A percentile compares a stretch with the other conserved stretches of the same genome.
phyloP scores from a whole-genome alignment of 2,797 vertebrate genomes.

The Halcyon smyrnensis region DNA sequence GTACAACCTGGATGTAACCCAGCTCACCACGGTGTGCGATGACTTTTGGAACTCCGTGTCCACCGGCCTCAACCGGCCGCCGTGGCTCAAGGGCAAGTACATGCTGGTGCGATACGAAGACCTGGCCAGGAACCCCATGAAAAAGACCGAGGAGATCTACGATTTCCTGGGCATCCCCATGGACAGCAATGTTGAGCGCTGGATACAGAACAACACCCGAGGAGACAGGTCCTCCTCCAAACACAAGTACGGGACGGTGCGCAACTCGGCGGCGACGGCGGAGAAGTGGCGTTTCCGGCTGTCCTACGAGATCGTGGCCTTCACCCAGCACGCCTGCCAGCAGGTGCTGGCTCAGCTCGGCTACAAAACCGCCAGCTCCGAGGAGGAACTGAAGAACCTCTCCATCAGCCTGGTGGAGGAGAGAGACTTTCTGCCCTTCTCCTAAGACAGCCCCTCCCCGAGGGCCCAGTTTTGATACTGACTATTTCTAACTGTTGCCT shows the following conservation, averaged over 20 bases:
- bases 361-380: constrained; percentile 86
- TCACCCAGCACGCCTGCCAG: constrained; percentile 90
- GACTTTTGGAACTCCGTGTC: constrained; percentile 93
- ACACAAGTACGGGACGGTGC: constrained; percentile 92
- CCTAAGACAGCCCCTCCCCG: constrained; percentile 80
- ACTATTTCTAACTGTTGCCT: constrained; percentile 91
- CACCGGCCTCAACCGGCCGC: constrained; percentile 86
- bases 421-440: constrained; percentile 91
- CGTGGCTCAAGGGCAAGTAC: constrained; percentile 94
- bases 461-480: constrained; percentile 82
- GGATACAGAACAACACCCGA: constrained; percentile 93
- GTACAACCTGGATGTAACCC: constrained; percentile 89
- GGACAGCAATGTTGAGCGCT: constrained; percentile 89
- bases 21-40: constrained; percentile 92
- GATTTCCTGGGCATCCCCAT: constrained; percentile 89
- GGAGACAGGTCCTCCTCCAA: constrained; percentile 88
- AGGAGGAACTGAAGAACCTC: constrained; percentile 91
- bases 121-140: constrained; percentile 89
- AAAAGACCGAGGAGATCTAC: constrained; percentile 93
- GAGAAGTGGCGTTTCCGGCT: constrained; percentile 95
- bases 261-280: constrained; percentile 91
- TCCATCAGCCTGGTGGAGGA: constrained; percentile 91
- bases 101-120: constrained; percentile 96
- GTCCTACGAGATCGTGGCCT: constrained; percentile 92
- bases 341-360: constrained; percentile 90